phyloP scores from a whole-genome alignment of 1,140 invertebrate species.

The Melitaea cinxia region DNA sequence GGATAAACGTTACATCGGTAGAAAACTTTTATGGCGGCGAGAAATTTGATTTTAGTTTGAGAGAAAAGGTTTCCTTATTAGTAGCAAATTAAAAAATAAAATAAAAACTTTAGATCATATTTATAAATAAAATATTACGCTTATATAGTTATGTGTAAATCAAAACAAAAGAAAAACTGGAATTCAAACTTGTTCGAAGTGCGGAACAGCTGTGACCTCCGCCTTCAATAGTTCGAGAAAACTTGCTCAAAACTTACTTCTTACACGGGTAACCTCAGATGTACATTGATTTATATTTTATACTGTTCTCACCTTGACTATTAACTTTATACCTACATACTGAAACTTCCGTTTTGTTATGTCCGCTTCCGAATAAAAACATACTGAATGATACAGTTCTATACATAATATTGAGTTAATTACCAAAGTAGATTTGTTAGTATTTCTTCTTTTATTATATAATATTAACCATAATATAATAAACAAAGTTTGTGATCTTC shows the following conservation, averaged over 20 bases:
- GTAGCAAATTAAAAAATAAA: no score
- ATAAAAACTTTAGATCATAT: neutral
- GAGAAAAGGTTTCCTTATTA: no score
- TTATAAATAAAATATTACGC: neutral
- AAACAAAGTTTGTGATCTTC: neutral
- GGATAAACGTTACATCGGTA: no score
- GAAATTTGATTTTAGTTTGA: no score
- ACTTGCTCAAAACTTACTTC: constrained; percentile 29
- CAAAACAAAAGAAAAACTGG: constrained; percentile 7
- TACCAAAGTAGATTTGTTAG: neutral
- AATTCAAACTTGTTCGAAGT: constrained; percentile 19
- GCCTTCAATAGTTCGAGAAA: constrained; percentile 24
- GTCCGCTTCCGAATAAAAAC: constrained; percentile 37
- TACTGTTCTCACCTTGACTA: constrained; percentile 28
- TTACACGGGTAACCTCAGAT: constrained; percentile 27
- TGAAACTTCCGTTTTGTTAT: constrained; percentile 32
- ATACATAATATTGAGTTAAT: neutral
- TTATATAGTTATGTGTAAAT: neutral
- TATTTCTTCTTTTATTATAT: neutral
- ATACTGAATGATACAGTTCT: constrained; percentile 1
- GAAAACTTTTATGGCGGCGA: no score
- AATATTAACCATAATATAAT: neutral
- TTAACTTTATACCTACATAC: constrained; percentile 27
- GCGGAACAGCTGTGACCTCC: constrained; percentile 26
- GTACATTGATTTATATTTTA: constrained; percentile 30